Conservation (phyloP, 2,113 vertebrate genomes). For the Oceanites oceanicus region DNA sequence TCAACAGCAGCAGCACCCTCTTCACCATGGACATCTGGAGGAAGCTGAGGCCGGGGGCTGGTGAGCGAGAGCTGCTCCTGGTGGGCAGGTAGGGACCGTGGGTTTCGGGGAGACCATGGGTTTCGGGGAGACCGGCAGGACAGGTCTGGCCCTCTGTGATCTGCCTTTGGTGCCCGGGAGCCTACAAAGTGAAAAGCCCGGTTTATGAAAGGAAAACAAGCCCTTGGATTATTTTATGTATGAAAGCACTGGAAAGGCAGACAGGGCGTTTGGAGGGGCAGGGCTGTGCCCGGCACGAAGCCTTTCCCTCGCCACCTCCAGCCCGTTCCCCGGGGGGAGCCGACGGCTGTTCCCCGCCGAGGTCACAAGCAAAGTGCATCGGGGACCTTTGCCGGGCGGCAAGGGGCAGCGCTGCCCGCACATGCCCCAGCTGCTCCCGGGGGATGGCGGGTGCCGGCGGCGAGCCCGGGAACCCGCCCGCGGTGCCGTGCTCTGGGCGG, state of each 20-base stretch:
- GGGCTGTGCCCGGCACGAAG: rapidly evolving
- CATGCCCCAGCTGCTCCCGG: not conserved
- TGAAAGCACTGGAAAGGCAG: not conserved
- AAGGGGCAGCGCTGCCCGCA: not conserved
- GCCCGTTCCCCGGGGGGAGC: rapidly evolving
- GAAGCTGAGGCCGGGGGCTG: slow-evolving; percentile 77
- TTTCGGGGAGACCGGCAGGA: not conserved
- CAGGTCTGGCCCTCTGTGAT: not conserved
- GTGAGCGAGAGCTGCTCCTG: slow-evolving; percentile 85
- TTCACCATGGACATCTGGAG: slow-evolving; percentile 95
- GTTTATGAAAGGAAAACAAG: not conserved
- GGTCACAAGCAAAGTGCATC: rapidly evolving
- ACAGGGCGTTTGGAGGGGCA: not conserved
- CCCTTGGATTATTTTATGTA: not conserved
- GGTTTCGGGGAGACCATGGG: not conserved
- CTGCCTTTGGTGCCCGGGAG: not conserved
- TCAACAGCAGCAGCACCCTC: slow-evolving; percentile 89
- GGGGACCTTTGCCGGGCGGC: not conserved
- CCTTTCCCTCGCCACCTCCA: not conserved
- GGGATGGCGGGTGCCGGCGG: not conserved
- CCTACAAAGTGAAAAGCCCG: not conserved
- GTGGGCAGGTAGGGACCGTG: slow-evolving; percentile 78
- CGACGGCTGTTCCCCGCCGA: rapidly evolving
- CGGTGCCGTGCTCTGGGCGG: not conserved
- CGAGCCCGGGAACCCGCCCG: not conserved